Evolutionary conservation across 2,888 invertebrate genomes (phyloP), one percentile per base, ranked within the genome.

Genomic region (Eumacrocentrus americanus): DNA sequence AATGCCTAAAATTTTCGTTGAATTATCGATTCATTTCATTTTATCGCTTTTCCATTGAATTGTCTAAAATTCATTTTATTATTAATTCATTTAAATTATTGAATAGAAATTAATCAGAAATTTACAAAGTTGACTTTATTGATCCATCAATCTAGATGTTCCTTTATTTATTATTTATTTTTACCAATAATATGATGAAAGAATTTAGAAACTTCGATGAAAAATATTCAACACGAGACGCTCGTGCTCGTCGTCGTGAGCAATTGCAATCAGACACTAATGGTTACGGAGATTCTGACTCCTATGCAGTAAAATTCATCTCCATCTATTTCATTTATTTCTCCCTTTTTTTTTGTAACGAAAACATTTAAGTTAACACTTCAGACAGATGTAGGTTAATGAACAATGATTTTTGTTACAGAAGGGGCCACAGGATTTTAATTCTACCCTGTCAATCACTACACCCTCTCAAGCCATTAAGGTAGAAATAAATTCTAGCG

Each of bases 361-460:
- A 40, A n/a, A n/a, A n/a, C n/a, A n/a, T n/a, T n/a, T n/a, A n/a
- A n/a, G n/a, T 29, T 29, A 1, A 34, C 42, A 3, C 14, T 44
- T n/a, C n/a, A 22, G 14, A 38, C 9, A 20, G 12, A 5, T 20
- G 18, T 7, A 42, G 46, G 25, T 51, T 53, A 9, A 25, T 34
- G 20, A 22, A 42, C 9, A n/a, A 63, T 56, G 35, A 51, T 60
- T 59, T 60, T 60, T 66, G 34, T 78, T 81, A 25, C 80, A 84
- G 84, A 83, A 80, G 70, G 79, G 81, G 35, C 79, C 82, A 37
- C 79, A 80, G 50, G 83, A 84, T 68, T 72, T 80, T 34, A 83
- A 82, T 67, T 79, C 81, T 64, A 82, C 82, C 64, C 76, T 82
- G 57, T 75, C 84, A 61, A 76, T 81, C 58, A 81, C 82, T 14